These are phyloP conservation scores for Myanophis thanlyinensis DNA, from an alignment of 2,113 vertebrate genomes.

Conservation along the genomic window DNA sequence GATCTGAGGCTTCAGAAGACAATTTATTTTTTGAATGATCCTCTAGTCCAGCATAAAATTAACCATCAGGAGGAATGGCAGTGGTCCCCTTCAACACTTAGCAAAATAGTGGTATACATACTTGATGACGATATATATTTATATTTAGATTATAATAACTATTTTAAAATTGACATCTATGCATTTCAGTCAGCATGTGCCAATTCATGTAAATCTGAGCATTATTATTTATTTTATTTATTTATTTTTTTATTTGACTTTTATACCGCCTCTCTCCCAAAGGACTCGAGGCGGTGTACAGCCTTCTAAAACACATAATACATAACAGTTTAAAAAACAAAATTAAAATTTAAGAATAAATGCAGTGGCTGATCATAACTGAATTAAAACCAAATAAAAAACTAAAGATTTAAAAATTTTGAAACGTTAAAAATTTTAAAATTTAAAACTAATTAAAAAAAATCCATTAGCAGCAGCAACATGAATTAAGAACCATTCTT, in stretches of 20 bases:
- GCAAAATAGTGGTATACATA: not conserved
- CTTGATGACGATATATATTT: not conserved
- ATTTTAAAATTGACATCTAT: not conserved
- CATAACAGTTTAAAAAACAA: no score
- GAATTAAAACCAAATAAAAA: no score
- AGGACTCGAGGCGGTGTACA: no score
- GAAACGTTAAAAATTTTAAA: no score
- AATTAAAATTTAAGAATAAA: no score
- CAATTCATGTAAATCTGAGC: not conserved
- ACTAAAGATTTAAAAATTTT: no score
- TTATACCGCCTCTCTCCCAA: no score
- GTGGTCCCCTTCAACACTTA: not conserved
- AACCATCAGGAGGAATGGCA: not conserved
- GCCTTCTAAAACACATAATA: no score
- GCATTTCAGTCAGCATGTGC: not conserved
- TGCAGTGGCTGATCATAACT: no score
- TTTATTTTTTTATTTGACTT: no score
- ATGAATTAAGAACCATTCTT: not conserved
- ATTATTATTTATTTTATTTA: no score
- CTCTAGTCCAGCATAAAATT: not conserved
- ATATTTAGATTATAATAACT: not conserved
- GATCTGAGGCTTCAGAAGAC: not conserved
- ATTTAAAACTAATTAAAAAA: no score
- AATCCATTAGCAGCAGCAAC: not conserved
- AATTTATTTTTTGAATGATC: not conserved